Evolutionary conservation across 2,113 vertebrate genomes (phyloP), one percentile per base, ranked within the genome.

Genomic region (Aegotheles bennettii): DNA sequence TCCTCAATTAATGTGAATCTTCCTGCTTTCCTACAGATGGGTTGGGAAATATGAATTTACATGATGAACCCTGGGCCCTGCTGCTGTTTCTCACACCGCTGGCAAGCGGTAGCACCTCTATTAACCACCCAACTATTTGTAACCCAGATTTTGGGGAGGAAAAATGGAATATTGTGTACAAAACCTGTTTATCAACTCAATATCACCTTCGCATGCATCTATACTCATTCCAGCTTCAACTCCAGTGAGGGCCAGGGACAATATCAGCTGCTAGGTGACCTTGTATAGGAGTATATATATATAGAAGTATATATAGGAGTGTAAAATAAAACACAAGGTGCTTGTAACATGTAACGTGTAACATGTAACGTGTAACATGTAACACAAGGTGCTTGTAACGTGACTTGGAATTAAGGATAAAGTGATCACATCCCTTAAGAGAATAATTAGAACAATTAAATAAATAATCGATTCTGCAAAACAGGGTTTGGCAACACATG

Each of bases 371-470:
- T n/a, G n/a, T n/a, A n/a, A n/a, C n/a, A n/a, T n/a, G n/a, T n/a
- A 47, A 47, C 45, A 47, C 45, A 47, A 47, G 45, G 45, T 0
- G 25, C 33, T n/a, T 20, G 35, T 70, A 87, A 73, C 10, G 25
- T 95, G 92, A 89, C 67, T 35, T 25, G 40, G 70, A 70, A 81
- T 76, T 53, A 54, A 53, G 77, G 79, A 71, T 59, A 45, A 87
- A 94, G 36, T 79, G 43, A 92, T 59, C 94, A 7, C 31, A 21
- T 56, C 94, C 90, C 85, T 85, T 79, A 51, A 16, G 54, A 43
- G 67, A 42, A 80, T 82, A 95, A 96, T 96, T 94, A 96, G 81
- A 73, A 81, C 92, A 95, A 96, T 96, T 96, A 95, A 81, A 53
- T 51, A 70, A 96, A 87, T 73, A 64, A 90, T 50, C 75, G 48